phyloP scores from a whole-genome alignment of 2,797 vertebrate genomes.

The Myripristis murdjan region DNA sequence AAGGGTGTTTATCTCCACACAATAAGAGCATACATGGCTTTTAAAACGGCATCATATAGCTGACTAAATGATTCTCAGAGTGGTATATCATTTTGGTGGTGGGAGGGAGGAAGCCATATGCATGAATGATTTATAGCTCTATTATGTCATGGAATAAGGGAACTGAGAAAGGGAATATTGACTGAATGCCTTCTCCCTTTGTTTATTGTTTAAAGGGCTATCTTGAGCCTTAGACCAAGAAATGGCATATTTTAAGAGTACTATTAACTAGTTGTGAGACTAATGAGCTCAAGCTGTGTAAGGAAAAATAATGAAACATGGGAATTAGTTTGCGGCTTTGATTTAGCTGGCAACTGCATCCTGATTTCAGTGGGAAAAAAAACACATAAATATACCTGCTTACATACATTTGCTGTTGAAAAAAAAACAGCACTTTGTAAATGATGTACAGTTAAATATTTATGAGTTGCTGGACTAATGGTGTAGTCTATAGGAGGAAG shows the following conservation, averaged over 20 bases:
- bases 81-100: constrained; percentile 40
- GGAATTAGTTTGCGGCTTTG: background rate
- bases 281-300: constrained; percentile 3
- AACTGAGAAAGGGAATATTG: constrained; percentile 23
- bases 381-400: too few relatives aligned
- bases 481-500: too few relatives aligned
- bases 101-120: constrained; percentile 33
- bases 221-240: constrained; percentile 19
- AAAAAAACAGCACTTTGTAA: too few relatives aligned
- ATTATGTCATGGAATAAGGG: constrained; percentile 10
- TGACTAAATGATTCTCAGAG: constrained; percentile 26
- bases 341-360: background rate
- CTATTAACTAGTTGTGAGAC: background rate
- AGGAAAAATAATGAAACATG: background rate
- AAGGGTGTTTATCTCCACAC: constrained; percentile 37
- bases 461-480: too few relatives aligned
- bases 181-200: constrained; percentile 24
- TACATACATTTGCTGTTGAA: too few relatives aligned
- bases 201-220: constrained; percentile 18
- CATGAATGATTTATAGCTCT: constrained; percentile 46
- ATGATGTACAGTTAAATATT: too few relatives aligned
- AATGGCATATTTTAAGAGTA: constrained; percentile 5
- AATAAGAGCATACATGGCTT: constrained; percentile 23
- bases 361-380: background rate
- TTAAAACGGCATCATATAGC: constrained; percentile 27